Evolutionary conservation across 2,888 invertebrate species (phyloP), one percentile per base, ranked within the genome.

Genomic region (Stratiomys singularior): DNA sequence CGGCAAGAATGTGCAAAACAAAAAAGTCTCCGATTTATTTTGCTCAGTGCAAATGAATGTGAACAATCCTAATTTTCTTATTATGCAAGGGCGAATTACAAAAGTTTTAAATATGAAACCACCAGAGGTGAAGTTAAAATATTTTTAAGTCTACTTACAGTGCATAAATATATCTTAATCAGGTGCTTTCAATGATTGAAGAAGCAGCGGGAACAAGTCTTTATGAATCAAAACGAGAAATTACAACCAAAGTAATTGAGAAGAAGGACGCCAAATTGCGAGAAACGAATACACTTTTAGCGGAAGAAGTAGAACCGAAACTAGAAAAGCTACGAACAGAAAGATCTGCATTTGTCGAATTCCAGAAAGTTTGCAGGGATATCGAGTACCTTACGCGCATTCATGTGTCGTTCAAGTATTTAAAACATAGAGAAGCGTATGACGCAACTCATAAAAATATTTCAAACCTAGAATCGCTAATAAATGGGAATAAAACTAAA

Each of bases 81-180:
- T 99, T 84, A 99, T 99, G 99, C 99, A 99, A 89, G 99, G 99
- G 0, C 91, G 97, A 81, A 98, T 99, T 81, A 99, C 99, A 0
- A 99, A 99, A 89, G 99, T 99, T 1, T 89, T 99, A 28, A 99
- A 97, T 86, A 99, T 99, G 99, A 99, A 98, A 85, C 98, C 99
- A 0, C 91, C 92, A 63, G 99, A 99, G 90, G 96, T 96, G 84
- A 99, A 90, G 96, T 96, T 86, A 84, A 84, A 81, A 18, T 23
- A 1, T 28, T 25, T 25, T 46, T 15, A 13, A 58, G 60, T 1
- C 15, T 71, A 52, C 25, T 23, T 67, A 23, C 3, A 23, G 25
- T 56, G 30, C 37, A 23, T 74, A 30, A 56, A 9, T 30, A 60
- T 37, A 27, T 23, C 30, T 44, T 47, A 2, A 11, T 67, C 69